A percentile compares a stretch with the other conserved stretches of the same genome.
Conservation (phyloP, 2,888 invertebrate species). For the Caenorhabditis becei region DNA sequence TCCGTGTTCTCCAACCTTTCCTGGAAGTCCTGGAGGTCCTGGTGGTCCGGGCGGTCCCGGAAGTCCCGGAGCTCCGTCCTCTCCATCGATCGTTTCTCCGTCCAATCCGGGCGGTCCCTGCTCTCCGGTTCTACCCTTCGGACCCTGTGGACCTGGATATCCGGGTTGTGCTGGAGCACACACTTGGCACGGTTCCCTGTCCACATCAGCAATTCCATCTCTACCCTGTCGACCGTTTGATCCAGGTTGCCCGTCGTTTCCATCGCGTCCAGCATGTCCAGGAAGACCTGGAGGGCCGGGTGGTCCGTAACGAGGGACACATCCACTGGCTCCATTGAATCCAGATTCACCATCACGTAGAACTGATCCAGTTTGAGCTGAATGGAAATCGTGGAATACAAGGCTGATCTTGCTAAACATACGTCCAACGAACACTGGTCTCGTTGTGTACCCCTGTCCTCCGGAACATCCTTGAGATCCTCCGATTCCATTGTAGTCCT, state of each 20-base stretch:
- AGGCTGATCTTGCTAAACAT: background rate
- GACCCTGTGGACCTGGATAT: conserved; percentile 60
- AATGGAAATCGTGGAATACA: background rate
- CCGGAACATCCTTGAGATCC: conserved; percentile 22
- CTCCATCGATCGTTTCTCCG: conserved; percentile 55
- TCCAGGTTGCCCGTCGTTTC: conserved; percentile 57
- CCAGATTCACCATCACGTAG: conserved; percentile 27
- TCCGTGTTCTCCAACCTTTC: conserved; percentile 41
- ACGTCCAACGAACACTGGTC: conserved; percentile 52
- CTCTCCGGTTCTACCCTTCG: conserved; percentile 53
- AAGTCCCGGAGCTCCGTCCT: conserved; percentile 54
- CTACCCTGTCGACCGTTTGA: conserved; percentile 38
- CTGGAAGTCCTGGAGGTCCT: conserved; percentile 54
- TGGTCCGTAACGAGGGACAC: conserved; percentile 55
- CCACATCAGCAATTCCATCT: conserved; percentile 60
- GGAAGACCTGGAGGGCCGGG: conserved; percentile 56
- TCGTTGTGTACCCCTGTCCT: conserved; percentile 45
- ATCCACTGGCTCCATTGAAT: conserved; percentile 36
- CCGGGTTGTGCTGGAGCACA: conserved; percentile 58
- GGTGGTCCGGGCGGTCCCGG: conserved; percentile 60
- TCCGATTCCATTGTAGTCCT: conserved; percentile 26
- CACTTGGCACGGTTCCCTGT: conserved; percentile 60
- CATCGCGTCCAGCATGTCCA: conserved; percentile 51
- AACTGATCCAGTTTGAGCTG: conserved; percentile 48
- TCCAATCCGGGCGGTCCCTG: conserved; percentile 59